phyloP scores from a whole-genome alignment of 2,797 vertebrate genomes.

The Tokudaia tokunoshimensis region DNA sequence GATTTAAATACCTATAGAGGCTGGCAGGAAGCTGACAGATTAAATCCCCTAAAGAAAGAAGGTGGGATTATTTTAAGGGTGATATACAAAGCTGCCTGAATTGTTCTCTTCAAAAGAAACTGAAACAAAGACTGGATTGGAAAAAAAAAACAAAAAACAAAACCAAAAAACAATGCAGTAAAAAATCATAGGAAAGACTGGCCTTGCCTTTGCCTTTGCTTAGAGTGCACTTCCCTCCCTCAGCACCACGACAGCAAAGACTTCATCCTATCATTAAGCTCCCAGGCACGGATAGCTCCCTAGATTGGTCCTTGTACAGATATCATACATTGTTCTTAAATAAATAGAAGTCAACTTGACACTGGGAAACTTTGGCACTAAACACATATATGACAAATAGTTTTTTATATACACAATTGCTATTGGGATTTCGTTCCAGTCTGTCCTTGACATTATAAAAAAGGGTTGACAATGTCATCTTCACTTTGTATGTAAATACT shows the following conservation, averaged over 20 bases:
- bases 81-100: background rate
- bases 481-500: conserved; percentile 25
- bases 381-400: background rate
- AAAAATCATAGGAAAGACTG: background rate
- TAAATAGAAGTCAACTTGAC: background rate
- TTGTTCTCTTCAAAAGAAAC: conserved; percentile 6
- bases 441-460: background rate
- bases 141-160: background rate
- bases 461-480: background rate
- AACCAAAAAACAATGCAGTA: background rate
- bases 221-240: background rate
- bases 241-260: background rate
- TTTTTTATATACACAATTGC: background rate
- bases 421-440: background rate
- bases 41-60: background rate
- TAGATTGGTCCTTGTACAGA: background rate
- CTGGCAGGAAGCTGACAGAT: background rate
- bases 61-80: background rate
- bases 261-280: background rate
- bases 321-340: background rate
- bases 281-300: background rate
- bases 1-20: conserved; percentile 13
- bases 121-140: background rate
- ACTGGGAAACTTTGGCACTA: background rate
- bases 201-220: background rate